phyloP scores from a whole-genome alignment of 2,113 vertebrate species.

The Peromyscus polionotus region DNA sequence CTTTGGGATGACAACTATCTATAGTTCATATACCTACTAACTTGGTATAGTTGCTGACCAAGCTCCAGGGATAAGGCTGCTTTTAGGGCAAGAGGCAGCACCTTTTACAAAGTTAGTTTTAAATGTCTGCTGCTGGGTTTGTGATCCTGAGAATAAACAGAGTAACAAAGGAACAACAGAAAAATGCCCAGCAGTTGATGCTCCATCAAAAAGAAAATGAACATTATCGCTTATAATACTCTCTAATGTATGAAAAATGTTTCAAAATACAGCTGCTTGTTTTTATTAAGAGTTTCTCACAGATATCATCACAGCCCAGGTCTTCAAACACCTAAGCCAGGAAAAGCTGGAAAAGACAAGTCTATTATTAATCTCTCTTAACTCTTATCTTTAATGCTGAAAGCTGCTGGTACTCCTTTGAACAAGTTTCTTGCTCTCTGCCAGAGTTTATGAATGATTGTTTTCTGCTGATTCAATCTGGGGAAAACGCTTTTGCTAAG shows the following conservation, averaged over 20 bases:
- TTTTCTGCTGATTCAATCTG: constrained; percentile 40
- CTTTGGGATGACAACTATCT: background rate
- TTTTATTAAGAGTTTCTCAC: constrained; percentile 75
- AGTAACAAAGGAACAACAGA: background rate
- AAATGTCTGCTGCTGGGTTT: background rate
- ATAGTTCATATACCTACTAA: background rate
- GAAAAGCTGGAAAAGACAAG: constrained; percentile 64
- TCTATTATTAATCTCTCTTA: constrained; percentile 70
- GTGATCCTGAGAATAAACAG: background rate
- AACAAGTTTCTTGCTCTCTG: constrained; percentile 57
- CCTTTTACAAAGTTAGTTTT: background rate
- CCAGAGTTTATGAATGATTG: constrained; percentile 56
- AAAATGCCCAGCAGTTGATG: background rate
- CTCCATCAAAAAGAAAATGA: background rate
- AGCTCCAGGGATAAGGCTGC: background rate
- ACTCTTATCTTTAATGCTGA: constrained; percentile 19
- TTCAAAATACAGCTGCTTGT: constrained; percentile 53
- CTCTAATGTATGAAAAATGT: constrained; percentile 3
- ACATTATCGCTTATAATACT: background rate
- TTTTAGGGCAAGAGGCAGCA: background rate
- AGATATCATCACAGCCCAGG: constrained; percentile 46
- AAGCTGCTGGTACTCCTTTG: constrained; percentile 61
- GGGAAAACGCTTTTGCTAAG: constrained; percentile 33
- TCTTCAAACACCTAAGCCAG: constrained; percentile 72
- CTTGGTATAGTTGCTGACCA: background rate